These are phyloP conservation scores for Pseudochromis fuscus DNA, from an alignment of 2,797 vertebrate species.

Conservation along the genomic window DNA sequence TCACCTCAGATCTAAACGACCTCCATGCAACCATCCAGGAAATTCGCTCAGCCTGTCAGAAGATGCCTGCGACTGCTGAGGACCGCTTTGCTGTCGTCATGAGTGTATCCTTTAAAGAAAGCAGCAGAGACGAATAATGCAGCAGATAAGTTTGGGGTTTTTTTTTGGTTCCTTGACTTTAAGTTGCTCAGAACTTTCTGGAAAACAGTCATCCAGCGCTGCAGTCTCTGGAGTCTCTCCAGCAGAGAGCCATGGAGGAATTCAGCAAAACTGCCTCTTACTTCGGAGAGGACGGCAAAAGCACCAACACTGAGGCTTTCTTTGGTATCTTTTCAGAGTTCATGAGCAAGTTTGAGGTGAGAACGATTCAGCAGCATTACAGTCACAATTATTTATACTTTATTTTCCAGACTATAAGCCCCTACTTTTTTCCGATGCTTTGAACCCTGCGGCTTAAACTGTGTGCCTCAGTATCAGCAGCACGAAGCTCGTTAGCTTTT, in stretches of 20 bases:
- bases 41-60: constrained; percentile 92
- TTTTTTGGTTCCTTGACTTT: constrained; percentile 77
- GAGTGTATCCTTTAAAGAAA: constrained; percentile 89
- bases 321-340: constrained; percentile 98
- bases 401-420: no score
- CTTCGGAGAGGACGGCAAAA: constrained; percentile 94
- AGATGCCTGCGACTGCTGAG: constrained; percentile 89
- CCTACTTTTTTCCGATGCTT: no score
- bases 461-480: no score
- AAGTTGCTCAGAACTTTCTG: constrained; percentile 89
- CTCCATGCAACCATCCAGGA: constrained; percentile 92
- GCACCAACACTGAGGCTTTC: constrained; percentile 93
- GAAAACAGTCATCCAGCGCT: constrained; percentile 93
- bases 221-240: constrained; percentile 92
- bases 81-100: constrained; percentile 94
- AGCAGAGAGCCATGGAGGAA: constrained; percentile 93
- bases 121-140: not conserved
- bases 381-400: no score
- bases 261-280: constrained; percentile 92
- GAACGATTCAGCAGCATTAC: not conserved
- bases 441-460: no score
- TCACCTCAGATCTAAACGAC: constrained; percentile 91
- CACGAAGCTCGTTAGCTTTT: no score
- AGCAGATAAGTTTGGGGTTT: not conserved
- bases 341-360: constrained; percentile 95